Evolutionary conservation across 2,797 vertebrate species (phyloP), one percentile per base, ranked within the genome.

Genomic region (Cheirogaleus major): DNA sequence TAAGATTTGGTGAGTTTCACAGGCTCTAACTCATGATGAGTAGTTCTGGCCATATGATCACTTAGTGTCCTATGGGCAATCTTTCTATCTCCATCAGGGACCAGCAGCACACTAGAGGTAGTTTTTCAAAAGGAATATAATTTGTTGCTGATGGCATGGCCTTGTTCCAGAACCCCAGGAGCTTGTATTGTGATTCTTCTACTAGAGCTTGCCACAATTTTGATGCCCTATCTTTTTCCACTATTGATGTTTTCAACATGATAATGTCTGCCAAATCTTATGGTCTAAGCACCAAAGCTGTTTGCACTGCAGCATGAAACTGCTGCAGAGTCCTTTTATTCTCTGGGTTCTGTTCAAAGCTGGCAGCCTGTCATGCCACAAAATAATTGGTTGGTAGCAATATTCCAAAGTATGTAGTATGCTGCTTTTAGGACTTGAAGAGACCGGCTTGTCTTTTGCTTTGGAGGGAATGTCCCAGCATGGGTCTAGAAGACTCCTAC

Each of bases 331-430:
- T 13, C 43, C 80, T 92, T 52, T 79, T 73, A 80, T 43, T 73
- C 41, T 83, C 78, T 70, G n/a, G 25, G n/a, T 95, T 65, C 48
- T 94, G 10, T 80, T 96, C 45, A 91, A 85, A 93, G 35, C 78
- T 78, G 10, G 35, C 22, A 85, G 12, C 48, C 55, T 59, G 93
- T 91, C 48, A 86, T 81, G 70, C 23, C 22, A 67, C 27, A 85
- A 25, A 88, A 23, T 67, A 87, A 80, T 75, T 57, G 38, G 23
- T 11, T 95, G 32, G 48, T 20, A 92, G 9, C 35, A 84, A 22
- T 84, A 75, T 76, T 87, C 20, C 48, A 52, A 90, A 83, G 25
- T 52, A 23, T 81, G 32, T 32, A 91, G 85, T 61, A 82, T 59
- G 20, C 55, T 57, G 32, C 30, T 80, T 92, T 90, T 80, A 87